phyloP scores from a whole-genome alignment of 2,797 vertebrate genomes.

The Enteromius anoplus region DNA sequence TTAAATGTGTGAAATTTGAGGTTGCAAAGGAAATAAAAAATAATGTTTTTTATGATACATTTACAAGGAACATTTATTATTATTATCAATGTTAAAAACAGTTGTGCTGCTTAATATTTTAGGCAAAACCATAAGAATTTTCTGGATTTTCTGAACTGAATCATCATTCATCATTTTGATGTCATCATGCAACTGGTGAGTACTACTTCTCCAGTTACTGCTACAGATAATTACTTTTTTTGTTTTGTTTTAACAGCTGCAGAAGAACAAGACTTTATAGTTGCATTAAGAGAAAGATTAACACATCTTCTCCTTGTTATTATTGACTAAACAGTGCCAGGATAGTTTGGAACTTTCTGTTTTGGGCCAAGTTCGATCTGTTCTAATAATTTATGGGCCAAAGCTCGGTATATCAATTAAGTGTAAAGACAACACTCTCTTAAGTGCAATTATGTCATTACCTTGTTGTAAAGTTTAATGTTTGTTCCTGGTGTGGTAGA shows the following conservation, averaged over 20 bases:
- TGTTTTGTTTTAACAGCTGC: background rate
- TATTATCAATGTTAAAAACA: background rate
- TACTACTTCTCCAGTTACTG: background rate
- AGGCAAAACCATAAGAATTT: background rate
- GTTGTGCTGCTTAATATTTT: background rate
- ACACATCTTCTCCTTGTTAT: background rate
- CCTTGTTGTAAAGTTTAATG: slow-evolving; percentile 99
- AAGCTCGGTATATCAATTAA: background rate
- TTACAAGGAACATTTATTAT: background rate
- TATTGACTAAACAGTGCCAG: slow-evolving; percentile 10
- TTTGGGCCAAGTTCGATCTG: slow-evolving; percentile 13
- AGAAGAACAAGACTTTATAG: background rate
- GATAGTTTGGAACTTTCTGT: background rate
- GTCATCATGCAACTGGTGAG: background rate
- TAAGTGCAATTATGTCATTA: slow-evolving; percentile 62
- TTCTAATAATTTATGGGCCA: background rate
- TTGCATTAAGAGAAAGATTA: background rate
- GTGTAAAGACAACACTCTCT: background rate
- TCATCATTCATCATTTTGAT: background rate
- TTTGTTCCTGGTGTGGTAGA: slow-evolving; percentile 97
- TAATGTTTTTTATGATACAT: too few species aligned
- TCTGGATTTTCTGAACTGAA: background rate
- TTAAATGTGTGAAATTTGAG: too few species aligned
- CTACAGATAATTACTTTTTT: background rate
- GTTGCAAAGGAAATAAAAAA: too few species aligned